These are phyloP conservation scores for Bubo scandiacus DNA, from an alignment of 2,113 vertebrate genomes.

Conservation along the genomic window DNA sequence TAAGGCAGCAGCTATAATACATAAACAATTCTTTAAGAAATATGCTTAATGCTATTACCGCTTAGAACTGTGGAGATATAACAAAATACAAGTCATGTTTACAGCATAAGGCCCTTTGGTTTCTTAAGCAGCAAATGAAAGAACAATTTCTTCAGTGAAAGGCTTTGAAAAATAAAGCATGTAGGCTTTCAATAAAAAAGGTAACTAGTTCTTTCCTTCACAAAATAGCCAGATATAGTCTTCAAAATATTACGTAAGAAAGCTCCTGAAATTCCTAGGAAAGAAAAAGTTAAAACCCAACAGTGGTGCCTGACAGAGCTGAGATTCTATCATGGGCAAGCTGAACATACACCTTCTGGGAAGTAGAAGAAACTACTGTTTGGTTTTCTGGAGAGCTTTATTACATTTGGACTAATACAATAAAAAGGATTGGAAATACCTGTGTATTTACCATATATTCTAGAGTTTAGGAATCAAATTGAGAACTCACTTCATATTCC, in stretches of 20 bases:
- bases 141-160: slow-evolving; percentile 68
- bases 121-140: slow-evolving; percentile 76
- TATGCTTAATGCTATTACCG: slow-evolving; percentile 35
- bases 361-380: slow-evolving; percentile 63
- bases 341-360: slow-evolving; percentile 45
- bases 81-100: slow-evolving; percentile 76
- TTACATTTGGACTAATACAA: slow-evolving; percentile 66
- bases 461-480: slow-evolving; percentile 64
- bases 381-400: slow-evolving; percentile 64
- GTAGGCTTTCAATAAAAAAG: slow-evolving; percentile 56
- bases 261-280: slow-evolving; percentile 54
- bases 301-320: slow-evolving; percentile 16
- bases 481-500: slow-evolving; percentile 54
- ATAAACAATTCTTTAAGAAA: slow-evolving; percentile 53
- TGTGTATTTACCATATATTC: slow-evolving; percentile 53
- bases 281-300: slow-evolving; percentile 54
- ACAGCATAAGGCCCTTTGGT: slow-evolving; percentile 79
- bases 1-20: slow-evolving; percentile 62
- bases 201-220: slow-evolving; percentile 61
- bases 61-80: slow-evolving; percentile 59
- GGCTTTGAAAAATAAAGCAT: slow-evolving; percentile 67
- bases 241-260: slow-evolving; percentile 55
- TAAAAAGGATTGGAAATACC: slow-evolving; percentile 61
- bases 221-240: slow-evolving; percentile 56
- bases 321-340: slow-evolving; percentile 41